A percentile compares a stretch with the other conserved stretches of the same genome.
phyloP scores from a whole-genome alignment of 1,140 invertebrate genomes.

The Bombus picipes region DNA sequence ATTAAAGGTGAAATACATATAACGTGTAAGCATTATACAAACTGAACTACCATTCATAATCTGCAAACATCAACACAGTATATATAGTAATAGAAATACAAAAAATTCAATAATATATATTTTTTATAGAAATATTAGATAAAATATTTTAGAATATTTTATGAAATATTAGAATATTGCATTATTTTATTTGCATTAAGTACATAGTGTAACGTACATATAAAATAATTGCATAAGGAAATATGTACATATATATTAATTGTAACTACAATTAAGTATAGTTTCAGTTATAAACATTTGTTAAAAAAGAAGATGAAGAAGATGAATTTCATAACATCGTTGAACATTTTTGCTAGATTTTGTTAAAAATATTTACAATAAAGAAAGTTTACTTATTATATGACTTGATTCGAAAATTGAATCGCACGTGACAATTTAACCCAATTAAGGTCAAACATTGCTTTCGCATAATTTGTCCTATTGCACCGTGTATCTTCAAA shows the following conservation, averaged over 20 bases:
- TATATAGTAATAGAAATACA: background rate
- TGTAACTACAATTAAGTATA: background rate
- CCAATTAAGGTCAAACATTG: slow-evolving; percentile 21
- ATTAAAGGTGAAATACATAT: slow-evolving; percentile 15
- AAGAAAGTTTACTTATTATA: background rate
- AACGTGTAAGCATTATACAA: background rate
- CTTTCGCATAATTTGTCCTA: background rate
- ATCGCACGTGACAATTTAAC: slow-evolving; percentile 2
- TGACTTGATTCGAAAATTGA: background rate
- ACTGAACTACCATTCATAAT: background rate
- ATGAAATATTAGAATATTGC: too few species aligned
- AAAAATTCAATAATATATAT: background rate
- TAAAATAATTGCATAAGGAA: background rate
- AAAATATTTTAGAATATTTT: too few species aligned
- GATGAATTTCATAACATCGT: background rate
- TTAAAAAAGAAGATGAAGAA: background rate
- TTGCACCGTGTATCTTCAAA: background rate
- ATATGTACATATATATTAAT: too few species aligned
- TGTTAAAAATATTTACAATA: background rate
- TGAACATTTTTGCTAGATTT: background rate
- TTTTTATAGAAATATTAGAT: too few species aligned
- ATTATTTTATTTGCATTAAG: too few species aligned
- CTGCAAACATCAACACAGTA: too few species aligned
- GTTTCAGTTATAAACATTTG: background rate
- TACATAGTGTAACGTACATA: too few species aligned